Base-by-base conservation (phyloP, 2,888 invertebrate species). In the Lochmaea crataegi region DNA sequence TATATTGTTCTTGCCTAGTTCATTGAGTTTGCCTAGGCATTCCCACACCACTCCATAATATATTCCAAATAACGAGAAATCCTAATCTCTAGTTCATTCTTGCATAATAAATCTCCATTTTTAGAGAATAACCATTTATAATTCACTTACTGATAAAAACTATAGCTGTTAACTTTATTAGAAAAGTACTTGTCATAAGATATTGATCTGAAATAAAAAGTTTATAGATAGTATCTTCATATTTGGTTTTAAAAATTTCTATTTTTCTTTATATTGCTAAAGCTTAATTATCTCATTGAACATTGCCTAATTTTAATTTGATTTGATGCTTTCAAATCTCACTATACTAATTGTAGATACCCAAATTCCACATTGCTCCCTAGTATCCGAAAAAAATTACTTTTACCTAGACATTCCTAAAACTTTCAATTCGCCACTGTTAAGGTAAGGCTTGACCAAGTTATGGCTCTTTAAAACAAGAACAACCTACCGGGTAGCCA, bases 391-490 rank as follows among this genome's bases (percentile, higher is more conserved):
- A 5, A 16, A 48, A 16, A 18, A 16, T 11, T 12, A 6, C 16
- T 63, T 63, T 18, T 9, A 41, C 12, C 61, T 63, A 63, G 18
- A 42, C 11, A 10, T 63, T 63, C 38, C 61, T 63, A 63, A 18
- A 11, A 41, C 18, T 11, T 18, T 42, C 41, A 42, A 63, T 63
- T 41, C 61, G 18, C 61, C 42, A 63, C 61, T 42, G 42, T 41
- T 11, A 16, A 16, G 18, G 61, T 18, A n/a, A 63, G 70, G 64
- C 70, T 64, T 38, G 10, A 56, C 64, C 18, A 45, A 58, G 60
- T 57, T 70, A 11, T 16, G 61, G 70, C 65, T 61, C 70, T 70
- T 65, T 70, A 42, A 70, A 70, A 69, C 68, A 71, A 71, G 61
- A 71, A 65, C 65, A 71, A 66, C 64, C 58, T 48, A 58, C 57